phyloP scores from a whole-genome alignment of 2,888 invertebrate genomes.

The Neria commutata region DNA sequence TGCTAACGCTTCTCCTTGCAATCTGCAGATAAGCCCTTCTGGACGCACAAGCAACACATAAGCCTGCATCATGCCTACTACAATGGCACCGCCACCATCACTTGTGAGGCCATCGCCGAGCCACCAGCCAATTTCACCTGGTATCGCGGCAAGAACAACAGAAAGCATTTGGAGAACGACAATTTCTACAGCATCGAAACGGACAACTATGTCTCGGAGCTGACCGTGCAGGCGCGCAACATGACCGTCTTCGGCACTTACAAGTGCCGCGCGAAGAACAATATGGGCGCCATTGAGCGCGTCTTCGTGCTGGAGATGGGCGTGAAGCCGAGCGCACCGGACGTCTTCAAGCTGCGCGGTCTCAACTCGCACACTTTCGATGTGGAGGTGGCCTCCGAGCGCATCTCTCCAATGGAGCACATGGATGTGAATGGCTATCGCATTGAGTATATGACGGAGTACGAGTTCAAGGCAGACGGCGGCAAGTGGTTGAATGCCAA shows the following conservation, averaged over 20 bases:
- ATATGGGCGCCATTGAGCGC: slow-evolving; percentile 63
- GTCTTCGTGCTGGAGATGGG: slow-evolving; percentile 64
- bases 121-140: slow-evolving; percentile 66
- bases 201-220: slow-evolving; percentile 53
- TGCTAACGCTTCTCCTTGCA: slow-evolving; percentile 12
- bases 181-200: slow-evolving; percentile 50
- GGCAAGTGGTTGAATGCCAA: slow-evolving; percentile 61
- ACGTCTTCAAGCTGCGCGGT: slow-evolving; percentile 55
- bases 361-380: slow-evolving; percentile 61
- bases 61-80: slow-evolving; percentile 57
- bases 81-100: slow-evolving; percentile 66
- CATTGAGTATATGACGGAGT: slow-evolving; percentile 57
- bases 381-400: slow-evolving; percentile 57
- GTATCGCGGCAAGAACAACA: slow-evolving; percentile 57
- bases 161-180: slow-evolving; percentile 54
- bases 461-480: slow-evolving; percentile 55
- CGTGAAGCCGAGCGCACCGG: slow-evolving; percentile 64
- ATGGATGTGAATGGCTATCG: slow-evolving; percentile 61
- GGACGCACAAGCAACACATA: slow-evolving; percentile 48
- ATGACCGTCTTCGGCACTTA: slow-evolving; percentile 63
- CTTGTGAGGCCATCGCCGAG: slow-evolving; percentile 66
- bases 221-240: slow-evolving; percentile 53
- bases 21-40: slow-evolving; percentile 56
- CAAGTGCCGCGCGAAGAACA: slow-evolving; percentile 65
- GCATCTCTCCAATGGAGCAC: slow-evolving; percentile 38